These are phyloP conservation scores for Drosophila lacertosa DNA, from an alignment of 1,140 invertebrate genomes.

Conservation along the genomic window DNA sequence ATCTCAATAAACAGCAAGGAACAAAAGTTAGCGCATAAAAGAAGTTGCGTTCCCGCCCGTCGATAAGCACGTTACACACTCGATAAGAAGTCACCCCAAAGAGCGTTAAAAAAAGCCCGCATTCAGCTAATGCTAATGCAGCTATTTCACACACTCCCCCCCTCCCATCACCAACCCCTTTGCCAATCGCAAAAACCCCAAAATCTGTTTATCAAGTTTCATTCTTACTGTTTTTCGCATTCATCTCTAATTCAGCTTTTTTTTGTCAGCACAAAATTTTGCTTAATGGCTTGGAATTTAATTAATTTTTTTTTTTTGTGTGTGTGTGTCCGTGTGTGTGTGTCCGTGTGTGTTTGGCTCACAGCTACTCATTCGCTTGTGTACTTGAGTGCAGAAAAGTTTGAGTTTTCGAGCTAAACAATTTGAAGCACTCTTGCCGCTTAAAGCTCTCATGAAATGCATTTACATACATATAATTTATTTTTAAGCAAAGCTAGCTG, in stretches of 20 bases:
- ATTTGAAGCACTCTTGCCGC: too few species aligned
- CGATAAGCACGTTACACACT: constrained; percentile 48
- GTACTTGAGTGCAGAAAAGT: too few species aligned
- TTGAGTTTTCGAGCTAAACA: too few species aligned
- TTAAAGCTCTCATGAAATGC: too few species aligned
- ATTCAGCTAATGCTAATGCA: constrained; percentile 16
- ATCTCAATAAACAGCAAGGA: neutral
- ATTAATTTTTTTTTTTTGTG: constrained; percentile 54
- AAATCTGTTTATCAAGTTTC: constrained; percentile 57
- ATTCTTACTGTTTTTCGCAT: constrained; percentile 4
- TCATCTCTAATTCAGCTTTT: constrained; percentile 15
- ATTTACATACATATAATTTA: too few species aligned
- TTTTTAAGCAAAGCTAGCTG: too few species aligned
- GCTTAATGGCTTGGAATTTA: constrained; percentile 76
- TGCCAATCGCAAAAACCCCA: constrained; percentile 23
- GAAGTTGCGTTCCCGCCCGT: constrained; percentile 11
- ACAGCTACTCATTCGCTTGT: too few species aligned
- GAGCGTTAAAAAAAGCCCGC: constrained; percentile 7
- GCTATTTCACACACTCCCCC: neutral
- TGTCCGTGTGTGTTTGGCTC: too few species aligned
- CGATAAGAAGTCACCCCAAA: constrained; percentile 29
- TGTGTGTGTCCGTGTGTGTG: too few species aligned
- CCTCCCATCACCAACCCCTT: neutral
- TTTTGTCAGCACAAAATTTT: constrained; percentile 48
- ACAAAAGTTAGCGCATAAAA: constrained; percentile 6